These are phyloP conservation scores for Campoletis sonorensis DNA, from an alignment of 1,140 invertebrate species.

Conservation along the genomic window DNA sequence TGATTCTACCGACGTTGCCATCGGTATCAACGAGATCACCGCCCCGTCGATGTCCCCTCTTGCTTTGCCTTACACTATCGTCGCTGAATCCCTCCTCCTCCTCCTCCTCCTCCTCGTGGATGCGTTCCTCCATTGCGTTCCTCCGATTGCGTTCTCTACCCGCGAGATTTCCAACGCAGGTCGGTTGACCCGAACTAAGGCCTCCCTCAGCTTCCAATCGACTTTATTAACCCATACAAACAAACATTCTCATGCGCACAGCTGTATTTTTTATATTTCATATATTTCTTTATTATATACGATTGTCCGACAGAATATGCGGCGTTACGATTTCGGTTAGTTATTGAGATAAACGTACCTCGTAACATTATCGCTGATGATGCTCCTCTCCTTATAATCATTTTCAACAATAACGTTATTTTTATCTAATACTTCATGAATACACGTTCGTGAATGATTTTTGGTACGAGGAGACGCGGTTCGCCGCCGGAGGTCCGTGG, in stretches of 20 bases:
- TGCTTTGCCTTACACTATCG: slow-evolving; percentile 56
- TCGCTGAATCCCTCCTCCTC: slow-evolving; percentile 55
- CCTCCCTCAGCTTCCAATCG: slow-evolving; percentile 54
- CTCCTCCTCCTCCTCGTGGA: slow-evolving; percentile 35
- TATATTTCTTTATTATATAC: too few relatives aligned
- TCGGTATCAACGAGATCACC: slow-evolving; percentile 23
- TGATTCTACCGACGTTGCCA: background rate
- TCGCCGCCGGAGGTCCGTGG: slow-evolving; percentile 75
- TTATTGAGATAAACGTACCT: background rate
- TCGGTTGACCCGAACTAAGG: slow-evolving; percentile 72
- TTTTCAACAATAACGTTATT: slow-evolving; percentile 55
- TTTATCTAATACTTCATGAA: slow-evolving; percentile 51
- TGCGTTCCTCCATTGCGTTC: slow-evolving; percentile 1
- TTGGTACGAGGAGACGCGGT: slow-evolving; percentile 63
- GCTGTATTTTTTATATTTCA: too few relatives aligned
- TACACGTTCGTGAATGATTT: slow-evolving; percentile 16
- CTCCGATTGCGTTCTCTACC: slow-evolving; percentile 45
- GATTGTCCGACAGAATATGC: too few relatives aligned
- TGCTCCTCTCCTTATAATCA: slow-evolving; percentile 41
- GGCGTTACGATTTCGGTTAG: background rate
- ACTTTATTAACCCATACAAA: background rate
- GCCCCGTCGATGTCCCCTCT: slow-evolving; percentile 43
- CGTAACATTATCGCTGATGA: slow-evolving; percentile 3
- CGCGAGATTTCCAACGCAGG: slow-evolving; percentile 62
- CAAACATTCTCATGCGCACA: background rate